Evolutionary conservation across 2,113 vertebrate species (phyloP).

Genomic region (Nipponia nippon): DNA sequence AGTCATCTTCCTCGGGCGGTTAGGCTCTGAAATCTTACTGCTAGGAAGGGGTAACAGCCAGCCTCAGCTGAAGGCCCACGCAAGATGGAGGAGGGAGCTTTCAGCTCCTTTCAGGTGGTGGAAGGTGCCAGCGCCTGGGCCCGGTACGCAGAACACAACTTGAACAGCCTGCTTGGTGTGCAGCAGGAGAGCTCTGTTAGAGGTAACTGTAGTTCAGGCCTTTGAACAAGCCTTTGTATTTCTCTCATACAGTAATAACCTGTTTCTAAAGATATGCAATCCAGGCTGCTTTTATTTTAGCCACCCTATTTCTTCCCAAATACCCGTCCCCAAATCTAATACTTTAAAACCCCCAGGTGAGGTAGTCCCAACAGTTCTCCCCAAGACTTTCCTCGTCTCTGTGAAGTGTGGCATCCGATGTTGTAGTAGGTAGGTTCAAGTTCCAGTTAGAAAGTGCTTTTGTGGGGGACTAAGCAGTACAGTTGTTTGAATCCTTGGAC

Average conservation of each 20-base stretch:
- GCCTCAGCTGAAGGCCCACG: neutral
- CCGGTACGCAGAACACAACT: neutral
- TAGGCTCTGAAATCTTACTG: neutral
- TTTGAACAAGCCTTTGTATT: neutral
- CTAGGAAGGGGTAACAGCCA: neutral
- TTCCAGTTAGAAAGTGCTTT: neutral
- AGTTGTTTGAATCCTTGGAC: neutral
- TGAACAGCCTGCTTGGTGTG: neutral
- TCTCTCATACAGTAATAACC: neutral
- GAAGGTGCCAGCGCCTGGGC: neutral
- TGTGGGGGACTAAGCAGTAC: rapidly evolving
- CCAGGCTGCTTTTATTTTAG: neutral
- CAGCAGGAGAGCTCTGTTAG: neutral
- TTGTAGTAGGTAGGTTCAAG: neutral
- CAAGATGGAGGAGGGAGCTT: neutral
- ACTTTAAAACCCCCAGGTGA: neutral
- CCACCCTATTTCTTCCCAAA: neutral
- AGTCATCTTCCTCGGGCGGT: neutral
- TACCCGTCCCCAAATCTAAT: neutral
- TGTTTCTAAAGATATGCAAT: neutral
- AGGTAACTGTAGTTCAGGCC: neutral
- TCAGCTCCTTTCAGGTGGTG: neutral
- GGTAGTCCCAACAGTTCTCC: neutral
- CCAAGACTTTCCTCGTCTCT: neutral
- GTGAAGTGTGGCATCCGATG: rapidly evolving